These are phyloP conservation scores for Liopterus haemorrhoidalis DNA, from an alignment of 2,888 invertebrate genomes.

Conservation along the genomic window DNA sequence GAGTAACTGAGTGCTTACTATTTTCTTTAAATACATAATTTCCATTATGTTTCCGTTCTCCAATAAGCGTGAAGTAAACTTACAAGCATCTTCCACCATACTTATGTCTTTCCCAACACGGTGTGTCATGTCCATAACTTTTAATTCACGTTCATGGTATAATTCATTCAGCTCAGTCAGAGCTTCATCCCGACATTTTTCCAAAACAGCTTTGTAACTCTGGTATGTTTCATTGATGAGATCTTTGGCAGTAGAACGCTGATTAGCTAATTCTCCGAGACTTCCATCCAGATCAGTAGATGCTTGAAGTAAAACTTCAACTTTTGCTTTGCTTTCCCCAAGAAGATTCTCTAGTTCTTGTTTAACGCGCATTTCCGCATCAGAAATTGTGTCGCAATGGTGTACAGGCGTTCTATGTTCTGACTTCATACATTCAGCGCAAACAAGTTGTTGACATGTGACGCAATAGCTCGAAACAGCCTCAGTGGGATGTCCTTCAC, in stretches of 20 bases:
- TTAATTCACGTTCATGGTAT: conserved; percentile 79
- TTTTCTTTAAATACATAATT: conserved; percentile 74
- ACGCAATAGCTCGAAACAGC: conserved; percentile 83
- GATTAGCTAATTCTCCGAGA: conserved; percentile 78
- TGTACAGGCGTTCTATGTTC: conserved; percentile 78
- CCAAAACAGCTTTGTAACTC: conserved; percentile 74
- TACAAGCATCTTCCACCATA: conserved; percentile 79
- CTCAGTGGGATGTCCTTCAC: conserved; percentile 74
- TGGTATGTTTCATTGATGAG: conserved; percentile 75
- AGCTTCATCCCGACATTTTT: conserved; percentile 71
- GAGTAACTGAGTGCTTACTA: conserved; percentile 70
- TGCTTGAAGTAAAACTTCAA: conserved; percentile 66
- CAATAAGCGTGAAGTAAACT: conserved; percentile 74
- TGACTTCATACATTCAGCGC: conserved; percentile 77
- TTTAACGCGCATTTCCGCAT: conserved; percentile 68
- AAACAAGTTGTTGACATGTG: conserved; percentile 79
- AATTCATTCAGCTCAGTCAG: conserved; percentile 66
- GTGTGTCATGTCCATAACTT: conserved; percentile 83
- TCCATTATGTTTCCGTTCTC: conserved; percentile 81
- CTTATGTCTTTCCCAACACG: conserved; percentile 77
- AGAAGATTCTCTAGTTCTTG: conserved; percentile 71
- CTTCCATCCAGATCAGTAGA: conserved; percentile 70
- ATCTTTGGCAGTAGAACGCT: conserved; percentile 78
- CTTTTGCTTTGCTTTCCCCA: conserved; percentile 68
- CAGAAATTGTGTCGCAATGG: conserved; percentile 73